Conservation (phyloP, 2,888 invertebrate species). For the Masnerella sp. region DNA sequence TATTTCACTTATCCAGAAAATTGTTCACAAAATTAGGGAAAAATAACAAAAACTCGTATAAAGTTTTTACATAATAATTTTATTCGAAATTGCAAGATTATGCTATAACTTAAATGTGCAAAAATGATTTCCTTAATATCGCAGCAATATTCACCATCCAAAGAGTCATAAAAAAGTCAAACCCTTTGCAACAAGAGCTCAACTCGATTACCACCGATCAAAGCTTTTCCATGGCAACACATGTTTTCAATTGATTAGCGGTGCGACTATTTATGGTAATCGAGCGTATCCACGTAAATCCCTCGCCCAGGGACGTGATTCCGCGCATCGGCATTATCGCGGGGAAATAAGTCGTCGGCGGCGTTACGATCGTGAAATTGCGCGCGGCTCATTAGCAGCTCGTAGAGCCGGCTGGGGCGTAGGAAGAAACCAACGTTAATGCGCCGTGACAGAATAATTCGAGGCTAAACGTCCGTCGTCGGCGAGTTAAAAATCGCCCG, state of each 20-base stretch:
- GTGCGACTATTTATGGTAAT: constrained; percentile 31
- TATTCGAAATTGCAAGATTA: neutral
- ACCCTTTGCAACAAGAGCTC: too few species aligned
- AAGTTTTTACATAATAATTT: neutral
- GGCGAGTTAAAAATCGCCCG: constrained; percentile 67
- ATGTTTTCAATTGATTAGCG: constrained; percentile 19
- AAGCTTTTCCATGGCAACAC: too few species aligned
- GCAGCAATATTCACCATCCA: too few species aligned
- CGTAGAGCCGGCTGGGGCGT: constrained; percentile 63
- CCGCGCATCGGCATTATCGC: constrained; percentile 35
- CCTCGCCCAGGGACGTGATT: constrained; percentile 25
- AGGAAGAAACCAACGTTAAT: constrained; percentile 69
- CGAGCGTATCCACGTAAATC: constrained; percentile 30
- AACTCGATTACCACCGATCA: too few species aligned
- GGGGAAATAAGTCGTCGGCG: constrained; percentile 63
- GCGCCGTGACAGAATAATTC: constrained; percentile 74
- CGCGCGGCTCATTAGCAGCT: constrained; percentile 71
- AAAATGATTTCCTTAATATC: too few species aligned
- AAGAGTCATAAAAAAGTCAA: too few species aligned
- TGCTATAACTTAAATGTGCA: too few species aligned
- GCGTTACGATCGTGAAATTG: constrained; percentile 70
- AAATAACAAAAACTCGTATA: too few species aligned
- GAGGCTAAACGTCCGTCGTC: constrained; percentile 68
- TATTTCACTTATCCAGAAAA: too few species aligned
- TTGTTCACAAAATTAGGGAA: too few species aligned